Percentiles rank a stretch among this genome's conserved stretches.
These are phyloP conservation scores for Macrobrachium rosenbergii DNA, from an alignment of 1,140 invertebrate species.

Conservation along the genomic window DNA sequence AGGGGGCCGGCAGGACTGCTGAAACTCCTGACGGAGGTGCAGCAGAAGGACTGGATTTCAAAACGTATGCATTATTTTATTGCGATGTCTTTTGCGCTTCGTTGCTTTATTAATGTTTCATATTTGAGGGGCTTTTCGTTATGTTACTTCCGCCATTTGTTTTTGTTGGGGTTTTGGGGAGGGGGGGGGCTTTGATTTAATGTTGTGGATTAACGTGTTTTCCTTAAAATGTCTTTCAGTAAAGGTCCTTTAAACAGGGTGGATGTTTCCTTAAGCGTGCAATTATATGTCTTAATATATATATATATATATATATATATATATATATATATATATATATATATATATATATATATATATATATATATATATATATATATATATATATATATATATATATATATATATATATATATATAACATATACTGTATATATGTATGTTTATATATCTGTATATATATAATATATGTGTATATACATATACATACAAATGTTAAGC, in stretches of 20 bases:
- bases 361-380: slow-evolving; percentile 1
- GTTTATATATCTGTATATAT: background rate
- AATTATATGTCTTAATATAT: background rate
- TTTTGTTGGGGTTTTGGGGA: too few species aligned
- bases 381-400: background rate
- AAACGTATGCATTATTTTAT: background rate
- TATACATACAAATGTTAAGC: too few species aligned
- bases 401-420: background rate
- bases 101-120: too few species aligned
- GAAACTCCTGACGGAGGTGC: background rate
- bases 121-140: too few species aligned
- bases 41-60: slow-evolving; percentile 25
- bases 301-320: background rate
- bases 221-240: background rate
- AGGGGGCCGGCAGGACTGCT: background rate
- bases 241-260: background rate
- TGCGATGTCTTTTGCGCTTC: background rate
- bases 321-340: background rate
- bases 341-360: background rate
- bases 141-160: too few species aligned
- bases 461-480: background rate
- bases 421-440: background rate
- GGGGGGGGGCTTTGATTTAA: too few species aligned
- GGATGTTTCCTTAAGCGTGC: background rate
- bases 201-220: background rate